These are phyloP conservation scores for Drosophila niveifrons DNA, from an alignment of 2,888 invertebrate species.

Conservation along the genomic window DNA sequence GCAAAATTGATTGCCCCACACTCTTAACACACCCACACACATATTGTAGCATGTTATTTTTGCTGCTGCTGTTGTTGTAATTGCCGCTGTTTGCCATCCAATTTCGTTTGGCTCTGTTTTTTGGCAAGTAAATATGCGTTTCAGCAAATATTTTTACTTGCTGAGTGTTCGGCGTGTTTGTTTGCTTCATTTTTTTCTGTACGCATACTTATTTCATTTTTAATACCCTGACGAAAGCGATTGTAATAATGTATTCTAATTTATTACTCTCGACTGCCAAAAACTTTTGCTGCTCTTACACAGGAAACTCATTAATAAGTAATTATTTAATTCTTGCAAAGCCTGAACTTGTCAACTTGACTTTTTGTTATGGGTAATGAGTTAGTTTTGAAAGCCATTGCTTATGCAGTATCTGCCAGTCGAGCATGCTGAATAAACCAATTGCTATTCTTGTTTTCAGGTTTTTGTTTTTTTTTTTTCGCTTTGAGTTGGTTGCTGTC, in stretches of 20 bases:
- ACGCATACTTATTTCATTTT: slow-evolving; percentile 21
- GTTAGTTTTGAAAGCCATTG: background rate
- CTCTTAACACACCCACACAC: slow-evolving; percentile 20
- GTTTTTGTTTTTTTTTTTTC: slow-evolving; percentile 23
- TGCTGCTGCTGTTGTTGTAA: slow-evolving; percentile 46
- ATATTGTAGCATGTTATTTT: slow-evolving; percentile 22
- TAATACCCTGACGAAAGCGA: slow-evolving; percentile 15
- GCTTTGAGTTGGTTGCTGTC: slow-evolving; percentile 29
- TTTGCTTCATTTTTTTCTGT: slow-evolving; percentile 20
- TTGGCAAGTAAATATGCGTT: slow-evolving; percentile 74
- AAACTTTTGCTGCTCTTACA: background rate
- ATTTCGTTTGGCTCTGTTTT: slow-evolving; percentile 67
- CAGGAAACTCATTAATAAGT: background rate
- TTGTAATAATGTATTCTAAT: slow-evolving; percentile 10
- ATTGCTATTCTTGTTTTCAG: background rate
- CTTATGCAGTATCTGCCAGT: slow-evolving; percentile 12
- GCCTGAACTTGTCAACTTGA: background rate
- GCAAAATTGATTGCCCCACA: slow-evolving; percentile 71
- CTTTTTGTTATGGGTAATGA: background rate
- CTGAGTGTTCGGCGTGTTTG: slow-evolving; percentile 51
- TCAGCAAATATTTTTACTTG: slow-evolving; percentile 75
- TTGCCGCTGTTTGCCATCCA: slow-evolving; percentile 70
- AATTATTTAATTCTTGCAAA: slow-evolving; percentile 1
- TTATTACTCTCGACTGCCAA: background rate
- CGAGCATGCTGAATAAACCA: background rate